Conservation (phyloP, 2,113 vertebrate species). For the Polypterus bichir region DNA sequence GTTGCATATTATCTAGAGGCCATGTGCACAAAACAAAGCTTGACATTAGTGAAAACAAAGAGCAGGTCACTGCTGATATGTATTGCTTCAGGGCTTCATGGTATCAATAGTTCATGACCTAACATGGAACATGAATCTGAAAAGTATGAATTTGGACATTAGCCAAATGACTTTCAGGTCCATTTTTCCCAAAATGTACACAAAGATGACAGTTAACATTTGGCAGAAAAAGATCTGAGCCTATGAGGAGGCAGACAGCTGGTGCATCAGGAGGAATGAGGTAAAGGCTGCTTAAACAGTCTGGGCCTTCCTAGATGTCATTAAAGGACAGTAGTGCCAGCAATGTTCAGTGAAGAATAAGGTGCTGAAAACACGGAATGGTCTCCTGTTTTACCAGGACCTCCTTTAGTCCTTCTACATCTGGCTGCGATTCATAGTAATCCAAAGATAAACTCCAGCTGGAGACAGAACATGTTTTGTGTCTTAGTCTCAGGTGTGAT, state of each 20-base stretch:
- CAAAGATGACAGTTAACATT: neutral
- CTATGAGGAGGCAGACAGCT: neutral
- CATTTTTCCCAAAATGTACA: neutral
- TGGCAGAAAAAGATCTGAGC: neutral
- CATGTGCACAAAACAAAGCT: neutral
- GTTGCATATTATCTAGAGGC: neutral
- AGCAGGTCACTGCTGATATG: neutral
- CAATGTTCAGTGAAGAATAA: neutral
- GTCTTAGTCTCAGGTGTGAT: constrained; percentile 21
- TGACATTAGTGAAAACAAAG: neutral
- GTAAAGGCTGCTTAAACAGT: neutral
- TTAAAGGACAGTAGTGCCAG: neutral
- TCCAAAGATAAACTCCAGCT: constrained; percentile 13
- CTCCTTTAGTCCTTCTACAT: neutral
- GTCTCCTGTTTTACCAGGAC: neutral
- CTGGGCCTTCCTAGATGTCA: neutral
- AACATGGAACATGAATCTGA: neutral
- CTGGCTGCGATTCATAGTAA: neutral
- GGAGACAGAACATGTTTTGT: constrained; percentile 21
- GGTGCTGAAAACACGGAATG: neutral
- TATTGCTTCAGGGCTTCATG: neutral
- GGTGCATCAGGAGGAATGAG: neutral
- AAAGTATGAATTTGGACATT: neutral
- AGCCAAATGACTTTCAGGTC: neutral
- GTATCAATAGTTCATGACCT: neutral